phyloP scores from a whole-genome alignment of 1,140 invertebrate genomes.

The Neodiprion fabricii region DNA sequence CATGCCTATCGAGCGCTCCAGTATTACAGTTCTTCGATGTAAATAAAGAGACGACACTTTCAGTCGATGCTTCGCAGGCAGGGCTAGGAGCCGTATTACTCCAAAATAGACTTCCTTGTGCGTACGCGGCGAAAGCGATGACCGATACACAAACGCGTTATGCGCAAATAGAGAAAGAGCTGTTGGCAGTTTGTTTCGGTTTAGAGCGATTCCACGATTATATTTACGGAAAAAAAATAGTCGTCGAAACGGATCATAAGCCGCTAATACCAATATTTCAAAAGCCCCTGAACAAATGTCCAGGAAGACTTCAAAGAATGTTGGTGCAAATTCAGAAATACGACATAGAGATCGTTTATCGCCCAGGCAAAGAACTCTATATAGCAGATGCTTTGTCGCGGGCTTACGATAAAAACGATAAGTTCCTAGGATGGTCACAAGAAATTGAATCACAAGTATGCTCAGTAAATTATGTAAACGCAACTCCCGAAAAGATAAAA shows the following conservation, averaged over 20 bases:
- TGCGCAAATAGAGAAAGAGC: conserved; percentile 54
- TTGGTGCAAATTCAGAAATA: conserved; percentile 49
- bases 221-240: conserved; percentile 49
- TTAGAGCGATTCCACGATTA: conserved; percentile 47
- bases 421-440: conserved; percentile 28
- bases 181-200: conserved; percentile 43
- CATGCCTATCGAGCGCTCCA: conserved; percentile 32
- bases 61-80: conserved; percentile 48
- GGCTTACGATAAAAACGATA: conserved; percentile 31
- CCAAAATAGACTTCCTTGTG: conserved; percentile 50
- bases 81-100: conserved; percentile 54
- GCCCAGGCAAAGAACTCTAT: conserved; percentile 44
- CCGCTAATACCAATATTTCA: conserved; percentile 45
- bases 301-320: conserved; percentile 52
- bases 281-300: conserved; percentile 45
- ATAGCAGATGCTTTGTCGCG: conserved; percentile 56
- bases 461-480: conserved; percentile 28
- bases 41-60: conserved; percentile 39
- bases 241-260: conserved; percentile 55
- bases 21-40: conserved; percentile 42
- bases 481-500: conserved; percentile 34
- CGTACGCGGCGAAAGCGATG: conserved; percentile 46
- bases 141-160: conserved; percentile 45
- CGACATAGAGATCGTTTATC: conserved; percentile 41
- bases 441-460: conserved; percentile 35